phyloP scores from a whole-genome alignment of 2,888 invertebrate species.

The Eustalomyia histrio region DNA sequence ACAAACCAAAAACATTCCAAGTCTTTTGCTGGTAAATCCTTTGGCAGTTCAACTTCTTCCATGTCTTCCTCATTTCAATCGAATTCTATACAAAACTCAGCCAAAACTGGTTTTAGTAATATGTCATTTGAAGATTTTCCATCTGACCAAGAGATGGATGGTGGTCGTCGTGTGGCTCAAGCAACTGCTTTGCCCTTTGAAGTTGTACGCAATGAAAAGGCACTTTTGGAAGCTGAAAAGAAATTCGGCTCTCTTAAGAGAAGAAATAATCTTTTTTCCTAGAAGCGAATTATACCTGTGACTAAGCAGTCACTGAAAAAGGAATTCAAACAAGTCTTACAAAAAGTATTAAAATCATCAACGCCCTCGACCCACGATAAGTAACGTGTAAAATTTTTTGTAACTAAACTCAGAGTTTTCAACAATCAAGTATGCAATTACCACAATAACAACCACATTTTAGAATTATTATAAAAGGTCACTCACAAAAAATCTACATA shows the following conservation, averaged over 20 bases:
- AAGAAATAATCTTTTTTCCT: conserved; percentile 81
- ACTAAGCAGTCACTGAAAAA: conserved; percentile 71
- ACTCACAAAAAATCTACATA: too few relatives aligned
- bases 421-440: too few relatives aligned
- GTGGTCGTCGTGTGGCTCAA: conserved; percentile 70
- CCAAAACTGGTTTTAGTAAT: conserved; percentile 84
- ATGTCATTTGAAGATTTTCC: conserved; percentile 89
- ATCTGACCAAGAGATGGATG: conserved; percentile 82
- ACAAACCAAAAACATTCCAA: conserved; percentile 62
- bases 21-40: conserved; percentile 53
- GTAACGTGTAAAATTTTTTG: conserved; percentile 11
- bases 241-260: conserved; percentile 80
- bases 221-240: conserved; percentile 80
- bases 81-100: conserved; percentile 77
- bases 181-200: conserved; percentile 82
- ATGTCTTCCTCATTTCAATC: conserved; percentile 74
- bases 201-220: conserved; percentile 82
- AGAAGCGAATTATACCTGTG: conserved; percentile 72
- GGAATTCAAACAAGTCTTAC: conserved; percentile 71
- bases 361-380: conserved; percentile 29
- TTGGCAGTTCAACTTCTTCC: conserved; percentile 59
- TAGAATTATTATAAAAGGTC: too few relatives aligned
- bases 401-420: too few relatives aligned
- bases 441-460: too few relatives aligned
- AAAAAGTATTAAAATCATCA: conserved; percentile 65